Percentiles rank a stretch among this genome's conserved stretches.
Evolutionary conservation across 2,113 vertebrate genomes (phyloP).

Genomic region (Scomber colias): DNA sequence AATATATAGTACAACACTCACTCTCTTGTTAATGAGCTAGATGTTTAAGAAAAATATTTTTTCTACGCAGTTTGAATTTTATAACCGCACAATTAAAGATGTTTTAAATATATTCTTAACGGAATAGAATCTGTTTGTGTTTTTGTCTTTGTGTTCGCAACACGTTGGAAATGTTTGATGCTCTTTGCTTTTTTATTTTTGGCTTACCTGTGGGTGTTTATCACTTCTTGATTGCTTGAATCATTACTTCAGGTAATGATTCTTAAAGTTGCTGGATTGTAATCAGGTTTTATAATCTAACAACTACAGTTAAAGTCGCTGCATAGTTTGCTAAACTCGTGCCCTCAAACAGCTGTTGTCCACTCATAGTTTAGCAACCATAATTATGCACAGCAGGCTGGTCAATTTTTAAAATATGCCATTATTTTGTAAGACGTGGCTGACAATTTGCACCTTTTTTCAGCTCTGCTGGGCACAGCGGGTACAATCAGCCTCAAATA

Average conservation of each 20-base stretch:
- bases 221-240: conserved; percentile 6
- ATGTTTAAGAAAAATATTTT: conserved; percentile 59
- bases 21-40: conserved; percentile 42
- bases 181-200: conserved; percentile 30
- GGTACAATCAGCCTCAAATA: no score
- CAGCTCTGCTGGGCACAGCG: no score
- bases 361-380: no score
- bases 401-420: no score
- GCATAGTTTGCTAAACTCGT: no score
- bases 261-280: neutral
- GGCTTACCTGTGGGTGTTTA: conserved; percentile 5
- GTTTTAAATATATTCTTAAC: conserved; percentile 50
- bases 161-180: neutral
- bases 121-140: neutral
- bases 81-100: conserved; percentile 72
- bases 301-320: no score
- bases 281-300: neutral
- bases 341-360: no score
- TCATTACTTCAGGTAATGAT: neutral
- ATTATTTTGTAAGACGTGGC: no score
- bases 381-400: no score
- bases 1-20: conserved; percentile 22
- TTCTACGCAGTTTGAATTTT: conserved; percentile 71
- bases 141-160: conserved; percentile 1
- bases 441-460: no score